A percentile compares a stretch with the other conserved stretches of the same genome.
These are phyloP conservation scores for Cheilosia vulpina DNA, from an alignment of 2,888 invertebrate genomes.

Conservation along the genomic window DNA sequence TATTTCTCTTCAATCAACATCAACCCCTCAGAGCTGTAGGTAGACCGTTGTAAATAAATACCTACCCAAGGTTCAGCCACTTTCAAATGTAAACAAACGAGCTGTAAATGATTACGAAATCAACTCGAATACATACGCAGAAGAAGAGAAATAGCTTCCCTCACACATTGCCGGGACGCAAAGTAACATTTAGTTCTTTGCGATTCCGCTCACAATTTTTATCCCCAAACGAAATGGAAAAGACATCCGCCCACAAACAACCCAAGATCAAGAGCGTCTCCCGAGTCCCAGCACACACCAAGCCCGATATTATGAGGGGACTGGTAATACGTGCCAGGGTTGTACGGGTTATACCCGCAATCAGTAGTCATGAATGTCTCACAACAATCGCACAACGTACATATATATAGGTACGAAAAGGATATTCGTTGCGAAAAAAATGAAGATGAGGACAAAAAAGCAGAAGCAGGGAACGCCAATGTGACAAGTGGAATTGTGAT, in stretches of 20 bases:
- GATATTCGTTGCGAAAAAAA: slow-evolving; percentile 11
- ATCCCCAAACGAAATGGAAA: slow-evolving; percentile 10
- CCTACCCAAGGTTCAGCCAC: not conserved
- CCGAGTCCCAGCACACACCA: slow-evolving; percentile 5
- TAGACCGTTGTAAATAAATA: slow-evolving; percentile 6
- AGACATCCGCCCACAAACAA: slow-evolving; percentile 3
- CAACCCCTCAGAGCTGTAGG: not conserved
- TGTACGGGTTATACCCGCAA: not conserved
- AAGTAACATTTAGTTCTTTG: slow-evolving; percentile 28
- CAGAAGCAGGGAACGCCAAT: slow-evolving; percentile 9
- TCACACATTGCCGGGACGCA: slow-evolving; percentile 6
- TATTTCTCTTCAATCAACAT: slow-evolving; percentile 3
- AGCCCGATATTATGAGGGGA: not conserved
- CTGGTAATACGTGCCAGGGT: slow-evolving; percentile 11
- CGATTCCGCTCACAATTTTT: slow-evolving; percentile 58
- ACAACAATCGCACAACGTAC: slow-evolving; percentile 25
- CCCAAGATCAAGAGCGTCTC: slow-evolving; percentile 40
- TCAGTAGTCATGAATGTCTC: slow-evolving; percentile 34
- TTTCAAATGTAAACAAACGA: slow-evolving; percentile 50
- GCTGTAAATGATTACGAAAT: slow-evolving; percentile 54
- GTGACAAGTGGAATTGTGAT: slow-evolving; percentile 54
- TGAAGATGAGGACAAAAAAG: not conserved
- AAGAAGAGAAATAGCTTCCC: not conserved
- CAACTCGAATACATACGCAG: slow-evolving; percentile 26
- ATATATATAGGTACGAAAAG: not conserved